Evolutionary conservation across 2,113 vertebrate genomes (phyloP).

Genomic region (Ardeotis arabs): DNA sequence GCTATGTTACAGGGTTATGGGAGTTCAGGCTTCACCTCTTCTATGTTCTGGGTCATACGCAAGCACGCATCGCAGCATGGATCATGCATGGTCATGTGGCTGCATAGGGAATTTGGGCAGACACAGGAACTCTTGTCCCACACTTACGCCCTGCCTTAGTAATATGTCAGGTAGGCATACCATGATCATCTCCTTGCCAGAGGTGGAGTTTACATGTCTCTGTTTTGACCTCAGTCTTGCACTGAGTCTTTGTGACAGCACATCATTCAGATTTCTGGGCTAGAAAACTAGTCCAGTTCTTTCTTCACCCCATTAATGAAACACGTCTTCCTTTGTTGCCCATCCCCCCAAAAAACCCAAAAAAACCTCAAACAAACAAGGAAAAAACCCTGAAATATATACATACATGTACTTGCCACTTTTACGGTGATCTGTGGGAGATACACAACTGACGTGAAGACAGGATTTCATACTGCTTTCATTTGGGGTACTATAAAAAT

Average conservation of each 20-base stretch:
- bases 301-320: not conserved
- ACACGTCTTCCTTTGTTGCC: not conserved
- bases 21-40: not conserved
- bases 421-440: not conserved
- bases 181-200: not conserved
- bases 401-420: not conserved
- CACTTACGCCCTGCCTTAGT: not conserved
- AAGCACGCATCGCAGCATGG: not conserved
- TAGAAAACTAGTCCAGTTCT: not conserved
- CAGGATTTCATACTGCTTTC: not conserved
- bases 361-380: no score
- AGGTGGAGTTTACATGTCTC: not conserved
- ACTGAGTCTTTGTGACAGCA: not conserved
- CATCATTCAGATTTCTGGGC: not conserved
- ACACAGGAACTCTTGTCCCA: not conserved
- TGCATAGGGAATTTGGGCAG: not conserved
- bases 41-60: not conserved
- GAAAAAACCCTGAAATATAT: accelerated
- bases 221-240: not conserved
- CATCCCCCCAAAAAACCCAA: not conserved
- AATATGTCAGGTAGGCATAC: not conserved
- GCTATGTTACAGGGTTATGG: not conserved
- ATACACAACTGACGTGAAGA: not conserved
- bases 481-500: not conserved
- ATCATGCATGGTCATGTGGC: not conserved